Conservation (phyloP, 1,140 invertebrate species). For the Frieseomelitta varia region DNA sequence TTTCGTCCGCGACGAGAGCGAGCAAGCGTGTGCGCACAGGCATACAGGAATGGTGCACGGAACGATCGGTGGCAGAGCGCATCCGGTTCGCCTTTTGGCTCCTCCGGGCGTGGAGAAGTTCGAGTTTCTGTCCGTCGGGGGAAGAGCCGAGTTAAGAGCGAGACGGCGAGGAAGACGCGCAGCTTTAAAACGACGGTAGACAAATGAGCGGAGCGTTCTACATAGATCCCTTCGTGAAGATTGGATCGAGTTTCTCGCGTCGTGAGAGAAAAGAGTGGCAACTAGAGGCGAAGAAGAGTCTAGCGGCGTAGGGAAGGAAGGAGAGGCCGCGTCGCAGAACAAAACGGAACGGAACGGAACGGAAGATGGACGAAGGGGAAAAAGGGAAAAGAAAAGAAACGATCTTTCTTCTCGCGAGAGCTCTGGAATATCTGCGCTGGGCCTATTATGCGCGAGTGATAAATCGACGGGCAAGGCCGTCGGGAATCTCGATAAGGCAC, state of each 20-base stretch:
- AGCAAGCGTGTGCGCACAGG: conserved; percentile 15
- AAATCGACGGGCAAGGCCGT: conserved; percentile 69
- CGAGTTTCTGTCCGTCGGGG: conserved; percentile 64
- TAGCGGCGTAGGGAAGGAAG: neutral
- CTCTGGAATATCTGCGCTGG: conserved; percentile 55
- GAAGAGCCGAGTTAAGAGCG: conserved; percentile 18
- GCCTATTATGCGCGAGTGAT: conserved; percentile 71
- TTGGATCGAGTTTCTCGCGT: conserved; percentile 80
- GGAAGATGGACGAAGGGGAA: too few relatives aligned
- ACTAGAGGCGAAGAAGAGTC: conserved; percentile 2
- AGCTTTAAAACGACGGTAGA: conserved; percentile 75
- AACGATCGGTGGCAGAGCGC: conserved; percentile 47
- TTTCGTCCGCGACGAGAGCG: conserved; percentile 34
- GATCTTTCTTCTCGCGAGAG: conserved; percentile 43
- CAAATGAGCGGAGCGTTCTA: conserved; percentile 80
- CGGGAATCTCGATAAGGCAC: conserved; percentile 61
- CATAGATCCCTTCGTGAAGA: conserved; percentile 78
- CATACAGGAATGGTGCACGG: neutral
- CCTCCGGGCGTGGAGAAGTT: conserved; percentile 55
- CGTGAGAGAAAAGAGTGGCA: conserved; percentile 74
- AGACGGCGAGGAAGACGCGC: conserved; percentile 47
- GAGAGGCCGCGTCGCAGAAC: neutral
- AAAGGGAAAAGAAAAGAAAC: neutral
- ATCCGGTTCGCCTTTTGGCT: conserved; percentile 65
- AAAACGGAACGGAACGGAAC: neutral